A percentile compares a stretch with the other conserved stretches of the same genome.
These are phyloP conservation scores for Cariama cristata DNA, from an alignment of 2,113 vertebrate genomes.

Conservation along the genomic window DNA sequence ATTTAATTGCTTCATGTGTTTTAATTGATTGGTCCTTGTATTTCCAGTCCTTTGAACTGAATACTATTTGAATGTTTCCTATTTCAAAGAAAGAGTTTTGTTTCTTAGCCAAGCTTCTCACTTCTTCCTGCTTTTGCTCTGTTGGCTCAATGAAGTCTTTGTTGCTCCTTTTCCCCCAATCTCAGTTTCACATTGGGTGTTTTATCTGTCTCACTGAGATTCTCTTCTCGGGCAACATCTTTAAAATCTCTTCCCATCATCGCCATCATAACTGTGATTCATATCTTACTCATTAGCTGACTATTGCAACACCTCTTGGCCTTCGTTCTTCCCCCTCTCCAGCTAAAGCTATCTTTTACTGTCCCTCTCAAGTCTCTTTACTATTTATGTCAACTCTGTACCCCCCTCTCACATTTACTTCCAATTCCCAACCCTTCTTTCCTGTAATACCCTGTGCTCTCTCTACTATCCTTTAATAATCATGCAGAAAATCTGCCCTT, in stretches of 20 bases:
- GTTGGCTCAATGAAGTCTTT: neutral
- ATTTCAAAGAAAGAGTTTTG: neutral
- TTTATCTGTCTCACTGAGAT: neutral
- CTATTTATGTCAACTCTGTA: neutral
- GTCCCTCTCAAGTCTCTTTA: neutral
- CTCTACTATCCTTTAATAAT: neutral
- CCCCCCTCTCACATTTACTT: neutral
- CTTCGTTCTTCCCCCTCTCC: neutral
- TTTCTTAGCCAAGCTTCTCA: neutral
- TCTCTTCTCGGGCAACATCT: neutral
- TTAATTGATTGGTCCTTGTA: neutral
- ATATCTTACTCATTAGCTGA: neutral
- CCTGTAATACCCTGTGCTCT: neutral
- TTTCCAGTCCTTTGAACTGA: neutral
- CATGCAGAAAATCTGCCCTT: neutral
- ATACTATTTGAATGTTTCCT: neutral
- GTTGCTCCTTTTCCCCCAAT: rapidly evolving
- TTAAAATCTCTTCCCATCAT: neutral
- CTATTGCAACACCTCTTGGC: neutral
- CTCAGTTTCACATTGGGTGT: neutral
- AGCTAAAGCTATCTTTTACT: neutral
- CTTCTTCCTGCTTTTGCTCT: neutral
- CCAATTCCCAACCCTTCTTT: neutral
- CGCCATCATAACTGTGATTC: neutral
- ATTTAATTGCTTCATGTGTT: neutral